Conservation (phyloP, 2,113 vertebrate species). For the Pluvianellus socialis region DNA sequence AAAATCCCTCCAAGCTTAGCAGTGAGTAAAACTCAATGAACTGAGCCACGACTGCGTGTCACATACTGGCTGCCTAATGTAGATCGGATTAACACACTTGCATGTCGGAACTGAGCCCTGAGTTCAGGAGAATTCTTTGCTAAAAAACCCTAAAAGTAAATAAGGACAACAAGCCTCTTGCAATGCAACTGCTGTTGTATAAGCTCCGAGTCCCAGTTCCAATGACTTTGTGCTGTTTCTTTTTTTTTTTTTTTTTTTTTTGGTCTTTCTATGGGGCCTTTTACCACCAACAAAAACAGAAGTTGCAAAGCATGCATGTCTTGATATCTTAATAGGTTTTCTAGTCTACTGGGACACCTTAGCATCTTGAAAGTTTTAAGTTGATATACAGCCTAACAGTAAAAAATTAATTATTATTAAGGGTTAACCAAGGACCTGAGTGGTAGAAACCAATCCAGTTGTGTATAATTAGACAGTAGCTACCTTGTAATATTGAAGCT, state of each 20-base stretch:
- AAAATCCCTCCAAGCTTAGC: neutral
- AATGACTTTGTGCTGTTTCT: constrained; percentile 9
- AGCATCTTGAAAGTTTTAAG: constrained; percentile 74
- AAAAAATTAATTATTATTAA: constrained; percentile 76
- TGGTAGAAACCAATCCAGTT: constrained; percentile 56
- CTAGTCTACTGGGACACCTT: constrained; percentile 61
- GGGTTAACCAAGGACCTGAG: constrained; percentile 69
- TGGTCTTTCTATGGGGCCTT: constrained; percentile 2
- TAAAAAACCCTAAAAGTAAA: neutral
- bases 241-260: neutral
- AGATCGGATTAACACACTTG: neutral
- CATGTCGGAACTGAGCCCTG: neutral
- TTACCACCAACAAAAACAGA: constrained; percentile 68
- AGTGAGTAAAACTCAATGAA: neutral
- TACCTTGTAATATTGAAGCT: constrained; percentile 70
- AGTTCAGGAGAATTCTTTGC: neutral
- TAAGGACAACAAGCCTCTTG: neutral
- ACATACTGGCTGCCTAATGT: neutral
- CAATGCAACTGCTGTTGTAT: neutral
- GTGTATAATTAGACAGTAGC: constrained; percentile 78
- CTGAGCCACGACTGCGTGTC: neutral
- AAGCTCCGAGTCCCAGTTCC: neutral
- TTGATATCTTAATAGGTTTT: constrained; percentile 75
- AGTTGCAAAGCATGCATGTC: constrained; percentile 68
- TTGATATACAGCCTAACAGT: constrained; percentile 68